A percentile compares a stretch with the other conserved stretches of the same genome.
Conservation (phyloP, 2,888 invertebrate species). For the Meta bourneti region DNA sequence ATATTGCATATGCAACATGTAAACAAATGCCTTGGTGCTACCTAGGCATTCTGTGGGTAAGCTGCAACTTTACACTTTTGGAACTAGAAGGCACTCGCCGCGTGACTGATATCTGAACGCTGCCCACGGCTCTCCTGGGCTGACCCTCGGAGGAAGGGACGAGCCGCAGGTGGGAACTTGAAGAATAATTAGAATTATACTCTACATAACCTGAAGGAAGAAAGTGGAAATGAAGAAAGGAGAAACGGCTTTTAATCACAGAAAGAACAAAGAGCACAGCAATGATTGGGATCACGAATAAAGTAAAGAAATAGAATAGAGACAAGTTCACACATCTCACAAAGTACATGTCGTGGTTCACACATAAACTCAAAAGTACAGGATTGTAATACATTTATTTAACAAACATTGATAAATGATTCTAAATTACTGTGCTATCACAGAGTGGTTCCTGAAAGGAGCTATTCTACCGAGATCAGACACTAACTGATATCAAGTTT, state of each 20-base stretch:
- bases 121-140: conserved; percentile 67
- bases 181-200: conserved; percentile 53
- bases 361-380: too few relatives aligned
- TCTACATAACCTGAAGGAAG: conserved; percentile 63
- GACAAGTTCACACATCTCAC: too few relatives aligned
- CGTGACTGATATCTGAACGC: conserved; percentile 73
- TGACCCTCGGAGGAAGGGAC: conserved; percentile 51
- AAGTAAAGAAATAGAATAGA: not conserved
- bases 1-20: too few relatives aligned
- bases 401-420: too few relatives aligned
- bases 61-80: conserved; percentile 64
- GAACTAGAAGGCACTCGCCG: conserved; percentile 57
- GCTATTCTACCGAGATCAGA: too few relatives aligned
- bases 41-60: conserved; percentile 70
- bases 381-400: too few relatives aligned
- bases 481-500: too few relatives aligned
- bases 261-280: conserved; percentile 17
- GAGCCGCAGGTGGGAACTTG: conserved; percentile 46
- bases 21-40: conserved; percentile 17
- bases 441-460: too few relatives aligned
- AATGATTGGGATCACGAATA: not conserved
- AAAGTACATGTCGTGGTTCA: too few relatives aligned
- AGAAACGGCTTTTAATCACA: not conserved
- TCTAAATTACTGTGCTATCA: too few relatives aligned
- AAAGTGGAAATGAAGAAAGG: conserved; percentile 12